Conservation (phyloP, 2,113 vertebrate genomes). For the Kryptolebias marmoratus region DNA sequence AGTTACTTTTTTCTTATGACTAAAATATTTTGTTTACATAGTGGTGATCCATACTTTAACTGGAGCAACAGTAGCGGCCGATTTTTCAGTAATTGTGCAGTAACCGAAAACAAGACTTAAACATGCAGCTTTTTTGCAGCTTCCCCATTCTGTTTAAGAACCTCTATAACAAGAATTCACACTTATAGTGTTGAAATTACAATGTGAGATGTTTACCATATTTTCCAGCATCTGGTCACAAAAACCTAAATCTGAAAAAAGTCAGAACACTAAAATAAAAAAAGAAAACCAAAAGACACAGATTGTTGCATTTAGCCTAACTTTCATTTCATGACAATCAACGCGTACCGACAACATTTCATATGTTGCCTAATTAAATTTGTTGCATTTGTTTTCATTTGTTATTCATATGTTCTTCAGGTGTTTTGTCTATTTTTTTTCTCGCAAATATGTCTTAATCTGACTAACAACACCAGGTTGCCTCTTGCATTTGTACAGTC, state of each 20-base stretch:
- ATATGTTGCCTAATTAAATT: no score
- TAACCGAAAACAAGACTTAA: not conserved
- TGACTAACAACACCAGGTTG: no score
- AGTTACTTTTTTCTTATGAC: no score
- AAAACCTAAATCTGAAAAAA: not conserved
- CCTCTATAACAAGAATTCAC: not conserved
- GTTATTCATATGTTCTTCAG: no score
- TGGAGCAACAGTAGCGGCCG: not conserved
- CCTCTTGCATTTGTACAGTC: no score
- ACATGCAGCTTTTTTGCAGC: not conserved
- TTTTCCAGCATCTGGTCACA: not conserved
- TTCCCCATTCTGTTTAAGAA: constrained; percentile 6
- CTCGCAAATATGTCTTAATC: no score
- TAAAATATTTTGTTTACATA: not conserved
- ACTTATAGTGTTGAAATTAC: not conserved
- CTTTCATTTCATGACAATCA: no score
- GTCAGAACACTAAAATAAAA: not conserved
- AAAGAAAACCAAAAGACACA: not conserved
- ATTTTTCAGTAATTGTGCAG: not conserved
- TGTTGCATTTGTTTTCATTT: no score
- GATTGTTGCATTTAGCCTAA: no score
- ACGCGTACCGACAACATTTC: no score
- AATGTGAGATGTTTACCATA: not conserved
- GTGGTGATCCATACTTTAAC: not conserved
- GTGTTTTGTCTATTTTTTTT: no score